Conservation (phyloP, 1,140 invertebrate genomes). For the Bombus superbus region DNA sequence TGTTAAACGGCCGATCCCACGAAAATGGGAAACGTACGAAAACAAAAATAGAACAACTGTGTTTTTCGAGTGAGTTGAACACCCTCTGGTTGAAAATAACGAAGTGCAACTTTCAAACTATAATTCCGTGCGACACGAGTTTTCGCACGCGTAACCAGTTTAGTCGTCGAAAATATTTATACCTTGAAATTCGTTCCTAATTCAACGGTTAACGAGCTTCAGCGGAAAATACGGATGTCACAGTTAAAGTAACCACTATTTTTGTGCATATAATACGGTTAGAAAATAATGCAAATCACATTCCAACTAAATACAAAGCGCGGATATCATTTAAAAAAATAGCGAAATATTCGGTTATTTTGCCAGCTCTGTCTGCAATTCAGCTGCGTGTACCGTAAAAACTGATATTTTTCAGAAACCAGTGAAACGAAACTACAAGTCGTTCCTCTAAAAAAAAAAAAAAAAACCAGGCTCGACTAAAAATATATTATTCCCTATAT, state of each 20-base stretch:
- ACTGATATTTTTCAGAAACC: conserved; percentile 1
- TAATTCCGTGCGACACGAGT: background rate
- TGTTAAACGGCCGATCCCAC: conserved; percentile 9
- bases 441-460: background rate
- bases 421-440: background rate
- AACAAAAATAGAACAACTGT: conserved; percentile 21
- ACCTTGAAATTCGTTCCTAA: background rate
- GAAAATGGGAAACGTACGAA: conserved; percentile 6
- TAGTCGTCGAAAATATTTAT: background rate
- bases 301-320: background rate
- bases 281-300: background rate
- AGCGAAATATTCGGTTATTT: background rate
- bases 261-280: too few relatives aligned
- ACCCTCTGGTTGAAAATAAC: background rate
- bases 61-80: background rate
- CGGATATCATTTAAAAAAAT: background rate
- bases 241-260: too few relatives aligned
- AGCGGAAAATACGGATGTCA: too few relatives aligned
- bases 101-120: background rate
- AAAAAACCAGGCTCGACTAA: background rate
- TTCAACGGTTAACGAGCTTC: background rate
- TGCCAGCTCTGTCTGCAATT: background rate
- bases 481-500: background rate
- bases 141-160: too few relatives aligned
- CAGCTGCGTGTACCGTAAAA: background rate